A percentile compares a stretch with the other conserved stretches of the same genome.
phyloP scores from a whole-genome alignment of 2,113 vertebrate genomes.

The Otocyon megalotis region DNA sequence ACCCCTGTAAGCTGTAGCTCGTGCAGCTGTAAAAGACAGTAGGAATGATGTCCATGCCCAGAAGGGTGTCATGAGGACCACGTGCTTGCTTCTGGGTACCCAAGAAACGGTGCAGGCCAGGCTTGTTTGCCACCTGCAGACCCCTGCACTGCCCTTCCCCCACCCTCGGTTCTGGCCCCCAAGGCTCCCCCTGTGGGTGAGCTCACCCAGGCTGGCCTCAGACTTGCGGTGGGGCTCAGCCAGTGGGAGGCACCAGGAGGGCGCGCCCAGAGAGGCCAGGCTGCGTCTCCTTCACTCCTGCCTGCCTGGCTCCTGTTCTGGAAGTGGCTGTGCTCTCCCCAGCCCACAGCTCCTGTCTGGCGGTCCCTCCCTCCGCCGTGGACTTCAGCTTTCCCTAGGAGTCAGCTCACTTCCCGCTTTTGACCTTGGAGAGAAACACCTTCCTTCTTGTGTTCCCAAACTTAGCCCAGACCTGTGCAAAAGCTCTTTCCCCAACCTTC shows the following conservation, averaged over 20 bases:
- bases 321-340: accelerated
- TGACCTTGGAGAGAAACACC: too few relatives aligned
- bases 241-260: neutral
- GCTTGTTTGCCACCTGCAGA: neutral
- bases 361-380: accelerated
- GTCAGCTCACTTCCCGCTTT: neutral
- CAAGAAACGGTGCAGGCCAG: neutral
- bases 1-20: neutral
- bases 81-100: neutral
- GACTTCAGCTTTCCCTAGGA: neutral
- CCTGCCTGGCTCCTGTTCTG: neutral
- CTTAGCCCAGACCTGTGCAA: accelerated
- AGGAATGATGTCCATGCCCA: too few relatives aligned
- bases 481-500: accelerated
- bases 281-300: accelerated
- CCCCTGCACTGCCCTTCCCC: neutral
- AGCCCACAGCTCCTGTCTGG: neutral
- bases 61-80: neutral
- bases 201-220: neutral
- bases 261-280: neutral
- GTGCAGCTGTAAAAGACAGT: neutral
- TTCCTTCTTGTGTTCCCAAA: neutral
- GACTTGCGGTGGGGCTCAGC: neutral
- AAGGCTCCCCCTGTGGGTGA: neutral
- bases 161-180: neutral